Evolutionary conservation across 2,888 invertebrate species (phyloP).

Genomic region (Dynastes grantii): DNA sequence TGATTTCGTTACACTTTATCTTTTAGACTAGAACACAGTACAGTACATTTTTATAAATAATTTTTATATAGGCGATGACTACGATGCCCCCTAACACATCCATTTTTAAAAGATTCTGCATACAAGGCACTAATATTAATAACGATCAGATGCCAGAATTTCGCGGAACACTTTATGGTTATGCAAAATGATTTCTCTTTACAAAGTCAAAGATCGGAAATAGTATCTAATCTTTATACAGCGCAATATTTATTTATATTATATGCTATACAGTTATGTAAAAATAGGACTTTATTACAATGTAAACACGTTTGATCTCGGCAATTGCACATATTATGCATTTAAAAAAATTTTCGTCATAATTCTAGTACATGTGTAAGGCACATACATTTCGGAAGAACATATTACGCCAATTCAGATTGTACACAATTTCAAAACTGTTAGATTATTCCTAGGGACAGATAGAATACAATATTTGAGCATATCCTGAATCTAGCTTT

Average conservation of each 20-base stretch:
- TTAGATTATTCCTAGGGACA: constrained; percentile 11
- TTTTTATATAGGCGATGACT: constrained; percentile 38
- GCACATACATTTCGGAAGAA: constrained; percentile 15
- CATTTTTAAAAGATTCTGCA: constrained; percentile 25
- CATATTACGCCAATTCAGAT: background rate
- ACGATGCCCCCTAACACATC: constrained; percentile 19
- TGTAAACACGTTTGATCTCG: background rate
- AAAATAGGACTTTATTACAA: constrained; percentile 20
- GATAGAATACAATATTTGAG: constrained; percentile 13
- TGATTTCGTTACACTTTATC: constrained; percentile 41
- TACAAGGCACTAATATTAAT: constrained; percentile 30
- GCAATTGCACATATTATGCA: background rate
- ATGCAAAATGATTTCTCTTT: background rate
- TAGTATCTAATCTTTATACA: background rate
- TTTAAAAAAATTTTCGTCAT: constrained; percentile 1
- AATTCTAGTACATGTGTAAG: constrained; percentile 18
- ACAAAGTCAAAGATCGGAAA: background rate
- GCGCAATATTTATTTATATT: background rate
- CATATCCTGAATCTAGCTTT: constrained; percentile 28
- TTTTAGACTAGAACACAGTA: constrained; percentile 39
- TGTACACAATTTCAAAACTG: background rate
- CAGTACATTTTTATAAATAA: constrained; percentile 23
- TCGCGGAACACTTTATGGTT: constrained; percentile 41
- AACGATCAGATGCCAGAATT: constrained; percentile 29
- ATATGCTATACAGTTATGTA: constrained; percentile 30